Base-by-base conservation (phyloP, 2,888 invertebrate genomes). In the Anoplius nigerrimus region DNA sequence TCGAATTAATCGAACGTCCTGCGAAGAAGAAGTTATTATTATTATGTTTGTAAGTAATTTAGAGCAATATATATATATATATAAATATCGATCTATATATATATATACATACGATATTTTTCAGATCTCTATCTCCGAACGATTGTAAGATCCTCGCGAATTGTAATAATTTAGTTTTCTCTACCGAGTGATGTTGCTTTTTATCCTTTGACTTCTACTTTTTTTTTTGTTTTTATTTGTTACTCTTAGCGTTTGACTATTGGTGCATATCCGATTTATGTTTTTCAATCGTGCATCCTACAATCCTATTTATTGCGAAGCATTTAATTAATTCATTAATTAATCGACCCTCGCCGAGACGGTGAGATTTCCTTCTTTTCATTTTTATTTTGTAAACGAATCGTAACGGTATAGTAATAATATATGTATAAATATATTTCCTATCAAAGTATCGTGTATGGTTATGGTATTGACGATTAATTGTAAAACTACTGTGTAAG, bases 381-480 rank as follows among this genome's bases (percentile, higher is more conserved):
- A n/a, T n/a, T n/a, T n/a, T n/a, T n/a, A n/a, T n/a, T n/a, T n/a
- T n/a, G n/a, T n/a, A 13, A 18, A 27, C 34, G 20, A 55, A 16
- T 34, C 18, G 18, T 34, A 15, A 6, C n/a, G 20, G 18, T n/a
- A 18, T 13, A 34, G 11, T 34, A 27, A 18, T 54, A 34, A 24
- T 22, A 55, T 13, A 55, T 55, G 20, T 57, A n/a, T 55, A 43
- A 45, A 57, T 21, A 57, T 45, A 42, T 57, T 20, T 57, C 34
- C 21, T n/a, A n/a, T n/a, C 43, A 18, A 24, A 16, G 18, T 48
- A 48, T 48, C 18, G 18, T 18, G 18, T 48, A 48, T 48, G 48
- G 48, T 16, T 48, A 48, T 48, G 48, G 48, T 48, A 48, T 48
- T 48, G 48, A 48, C 18, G 18, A 48, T 16, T 18, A 18, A 48